A percentile compares a stretch with the other conserved stretches of the same genome.
Conservation (phyloP, 2,113 vertebrate genomes). For the Leptocoma aspasia region DNA sequence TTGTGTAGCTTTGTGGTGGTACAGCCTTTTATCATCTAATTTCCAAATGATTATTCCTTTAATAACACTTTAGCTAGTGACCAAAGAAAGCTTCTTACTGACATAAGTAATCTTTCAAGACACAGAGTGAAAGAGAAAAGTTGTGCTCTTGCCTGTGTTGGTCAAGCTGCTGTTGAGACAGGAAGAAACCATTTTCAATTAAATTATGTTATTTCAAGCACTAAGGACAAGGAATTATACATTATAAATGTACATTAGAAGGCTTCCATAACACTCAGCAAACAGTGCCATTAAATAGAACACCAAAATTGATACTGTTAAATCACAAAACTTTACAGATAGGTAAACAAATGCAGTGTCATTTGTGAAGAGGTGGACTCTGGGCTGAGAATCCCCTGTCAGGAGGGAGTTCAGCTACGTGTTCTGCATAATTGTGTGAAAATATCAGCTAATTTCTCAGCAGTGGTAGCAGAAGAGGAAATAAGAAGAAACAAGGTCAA, state of each 20-base stretch:
- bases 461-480: background rate
- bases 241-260: background rate
- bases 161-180: background rate
- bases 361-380: background rate
- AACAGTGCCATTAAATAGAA: background rate
- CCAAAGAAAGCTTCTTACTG: background rate
- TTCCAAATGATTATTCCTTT: background rate
- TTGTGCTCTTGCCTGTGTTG: background rate
- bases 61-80: background rate
- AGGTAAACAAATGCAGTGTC: background rate
- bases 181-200: background rate
- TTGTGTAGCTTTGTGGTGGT: background rate
- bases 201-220: background rate
- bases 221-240: background rate
- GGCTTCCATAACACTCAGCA: background rate
- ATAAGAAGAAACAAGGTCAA: background rate
- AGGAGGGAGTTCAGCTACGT: background rate
- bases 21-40: background rate
- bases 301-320: accelerated
- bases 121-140: background rate
- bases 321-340: background rate
- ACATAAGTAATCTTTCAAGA: background rate
- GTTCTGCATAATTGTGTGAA: background rate
- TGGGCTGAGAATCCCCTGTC: accelerated
- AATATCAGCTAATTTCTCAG: background rate